Base-by-base conservation (phyloP, 2,888 invertebrate genomes). In the Xestobium rufovillosum region DNA sequence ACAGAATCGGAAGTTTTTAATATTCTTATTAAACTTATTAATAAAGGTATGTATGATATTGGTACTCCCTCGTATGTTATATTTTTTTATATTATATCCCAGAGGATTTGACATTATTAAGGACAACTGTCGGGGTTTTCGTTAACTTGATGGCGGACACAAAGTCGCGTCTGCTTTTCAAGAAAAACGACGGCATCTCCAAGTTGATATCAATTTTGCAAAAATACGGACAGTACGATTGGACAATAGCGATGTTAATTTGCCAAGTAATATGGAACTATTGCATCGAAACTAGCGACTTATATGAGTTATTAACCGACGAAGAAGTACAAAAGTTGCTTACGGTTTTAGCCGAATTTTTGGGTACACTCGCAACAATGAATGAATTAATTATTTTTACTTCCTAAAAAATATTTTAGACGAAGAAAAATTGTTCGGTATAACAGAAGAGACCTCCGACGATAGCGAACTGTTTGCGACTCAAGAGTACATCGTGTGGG, bases 41-140 rank as follows among this genome's bases (percentile, higher is more conserved):
- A 75, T 26, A 72, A 72, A 48, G 72, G 75, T 72, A 54, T 51
- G 35, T 41, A 25, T 19, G 23, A 19, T 8, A 19, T 8, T 19
- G 23, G 23, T 6, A 19, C n/a, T 10, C 9, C 15, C 26, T n/a
- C n/a, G 23, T 19, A 36, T 14, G n/a, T 8, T 35, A n/a, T 28
- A 8, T 31, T 23, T 31, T 14, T 6, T 4, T 12, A 10, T 23
- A 17, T 38, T 35, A 11, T 12, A 38, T 52, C 54, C 56, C 67
- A 67, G 78, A 75, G 39, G 79, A 81, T 37, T 66, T 73, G 31
- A 79, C 80, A 48, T 70, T 87, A 10, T 74, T 86, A 1, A 80
- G 80, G 56, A 81, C 86, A 3, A 79, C 84, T 2, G 80, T 83
- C 38, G 89, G 89, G 2, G 84, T 89, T 25, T 71, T 89, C 32